A percentile compares a stretch with the other conserved stretches of the same genome.
Conservation (phyloP, 2,888 invertebrate species). For the Pyrocoelia pectoralis region DNA sequence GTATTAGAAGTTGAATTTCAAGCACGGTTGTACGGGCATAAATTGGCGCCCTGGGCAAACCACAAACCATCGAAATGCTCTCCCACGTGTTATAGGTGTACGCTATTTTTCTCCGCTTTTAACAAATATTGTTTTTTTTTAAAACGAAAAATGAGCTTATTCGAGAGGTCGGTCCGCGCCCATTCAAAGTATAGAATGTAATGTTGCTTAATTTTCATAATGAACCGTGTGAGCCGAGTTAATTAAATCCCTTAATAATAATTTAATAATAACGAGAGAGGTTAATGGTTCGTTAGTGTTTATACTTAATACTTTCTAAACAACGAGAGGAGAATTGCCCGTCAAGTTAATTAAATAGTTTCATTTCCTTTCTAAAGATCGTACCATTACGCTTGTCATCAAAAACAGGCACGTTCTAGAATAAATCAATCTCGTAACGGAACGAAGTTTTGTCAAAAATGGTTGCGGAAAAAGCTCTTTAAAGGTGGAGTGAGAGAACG, state of each 20-base stretch:
- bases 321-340: constrained; percentile 35
- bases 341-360: constrained; percentile 43
- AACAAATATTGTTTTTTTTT: too few relatives aligned
- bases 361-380: constrained; percentile 39
- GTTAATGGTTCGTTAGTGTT: constrained; percentile 26
- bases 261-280: constrained; percentile 25
- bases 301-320: constrained; percentile 28
- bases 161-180: too few relatives aligned
- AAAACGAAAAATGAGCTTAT: too few relatives aligned
- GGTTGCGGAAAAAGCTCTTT: constrained; percentile 33
- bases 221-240: constrained; percentile 13
- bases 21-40: too few relatives aligned
- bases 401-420: constrained; percentile 37
- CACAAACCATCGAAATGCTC: too few relatives aligned
- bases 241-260: constrained; percentile 30
- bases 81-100: too few relatives aligned
- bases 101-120: too few relatives aligned
- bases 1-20: too few relatives aligned
- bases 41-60: too few relatives aligned
- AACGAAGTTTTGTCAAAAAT: constrained; percentile 38
- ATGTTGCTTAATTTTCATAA: neutral
- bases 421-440: constrained; percentile 39
- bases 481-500: constrained; percentile 34
- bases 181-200: neutral
- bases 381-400: constrained; percentile 40